phyloP scores from a whole-genome alignment of 2,797 vertebrate genomes.

The Pristis pectinata region DNA sequence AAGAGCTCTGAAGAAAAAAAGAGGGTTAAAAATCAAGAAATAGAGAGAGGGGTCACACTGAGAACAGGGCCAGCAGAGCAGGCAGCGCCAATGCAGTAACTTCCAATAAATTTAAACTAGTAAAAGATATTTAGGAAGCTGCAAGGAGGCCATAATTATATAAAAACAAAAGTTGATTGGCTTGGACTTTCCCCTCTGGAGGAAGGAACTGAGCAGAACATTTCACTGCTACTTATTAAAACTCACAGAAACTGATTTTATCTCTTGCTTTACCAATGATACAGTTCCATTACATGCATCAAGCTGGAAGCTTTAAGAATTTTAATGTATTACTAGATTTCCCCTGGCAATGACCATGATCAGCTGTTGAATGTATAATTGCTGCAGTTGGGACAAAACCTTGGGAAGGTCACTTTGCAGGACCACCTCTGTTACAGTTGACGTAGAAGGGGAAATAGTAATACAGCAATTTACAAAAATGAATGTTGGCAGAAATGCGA shows the following conservation, averaged over 20 bases:
- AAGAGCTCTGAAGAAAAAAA: neutral
- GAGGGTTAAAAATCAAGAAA: neutral
- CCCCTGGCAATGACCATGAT: neutral
- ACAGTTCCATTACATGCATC: neutral
- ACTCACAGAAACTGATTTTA: neutral
- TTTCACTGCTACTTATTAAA: neutral
- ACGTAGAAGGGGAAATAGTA: neutral
- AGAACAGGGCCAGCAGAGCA: neutral
- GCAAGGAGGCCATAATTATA: neutral
- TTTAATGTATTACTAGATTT: neutral
- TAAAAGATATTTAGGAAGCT: neutral
- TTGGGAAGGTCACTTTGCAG: neutral
- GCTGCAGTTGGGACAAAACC: neutral
- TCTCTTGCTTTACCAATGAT: neutral
- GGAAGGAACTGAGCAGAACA: neutral
- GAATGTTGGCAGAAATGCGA: no score
- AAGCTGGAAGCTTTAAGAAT: neutral
- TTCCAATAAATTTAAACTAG: neutral
- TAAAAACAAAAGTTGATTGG: neutral
- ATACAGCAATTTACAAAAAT: neutral
- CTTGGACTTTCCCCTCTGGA: neutral
- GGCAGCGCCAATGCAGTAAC: neutral
- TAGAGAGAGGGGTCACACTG: neutral
- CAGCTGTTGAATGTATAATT: neutral
- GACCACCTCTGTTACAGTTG: neutral